Conservation (phyloP, 2,797 vertebrate genomes). For the Lepidocolaptes lacrymiger region DNA sequence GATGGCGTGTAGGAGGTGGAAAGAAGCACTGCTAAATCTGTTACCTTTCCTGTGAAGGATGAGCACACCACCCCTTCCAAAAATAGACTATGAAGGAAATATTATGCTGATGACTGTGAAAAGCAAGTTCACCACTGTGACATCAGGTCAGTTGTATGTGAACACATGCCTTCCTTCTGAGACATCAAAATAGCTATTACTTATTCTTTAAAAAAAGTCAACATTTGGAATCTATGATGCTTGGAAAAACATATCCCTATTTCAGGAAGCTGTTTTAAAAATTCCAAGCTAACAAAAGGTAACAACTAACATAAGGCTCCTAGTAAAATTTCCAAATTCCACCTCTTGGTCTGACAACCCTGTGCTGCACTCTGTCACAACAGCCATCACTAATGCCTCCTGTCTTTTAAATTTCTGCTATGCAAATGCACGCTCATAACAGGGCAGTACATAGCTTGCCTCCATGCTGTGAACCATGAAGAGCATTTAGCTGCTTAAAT, state of each 20-base stretch:
- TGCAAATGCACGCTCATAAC: accelerated
- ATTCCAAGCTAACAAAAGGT: neutral
- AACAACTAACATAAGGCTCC: neutral
- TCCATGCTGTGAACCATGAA: neutral
- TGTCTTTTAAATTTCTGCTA: neutral
- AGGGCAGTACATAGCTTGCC: neutral
- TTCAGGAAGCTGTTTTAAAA: neutral
- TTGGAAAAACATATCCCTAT: accelerated
- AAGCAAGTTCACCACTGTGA: neutral
- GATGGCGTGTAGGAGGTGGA: conserved; percentile 67
- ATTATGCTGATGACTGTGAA: neutral
- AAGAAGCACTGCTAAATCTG: conserved; percentile 67
- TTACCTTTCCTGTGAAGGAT: conserved; percentile 59
- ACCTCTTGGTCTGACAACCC: neutral
- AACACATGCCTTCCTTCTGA: neutral
- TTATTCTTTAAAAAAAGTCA: neutral
- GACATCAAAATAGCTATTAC: neutral
- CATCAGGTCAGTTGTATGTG: neutral
- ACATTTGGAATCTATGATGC: neutral
- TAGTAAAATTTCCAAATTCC: neutral
- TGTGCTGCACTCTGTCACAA: neutral
- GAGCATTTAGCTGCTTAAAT: neutral
- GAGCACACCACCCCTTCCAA: conserved; percentile 45
- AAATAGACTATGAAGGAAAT: conserved; percentile 40
- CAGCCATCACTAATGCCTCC: neutral